phyloP scores from a whole-genome alignment of 1,140 invertebrate genomes.

The Whitmania pigra region DNA sequence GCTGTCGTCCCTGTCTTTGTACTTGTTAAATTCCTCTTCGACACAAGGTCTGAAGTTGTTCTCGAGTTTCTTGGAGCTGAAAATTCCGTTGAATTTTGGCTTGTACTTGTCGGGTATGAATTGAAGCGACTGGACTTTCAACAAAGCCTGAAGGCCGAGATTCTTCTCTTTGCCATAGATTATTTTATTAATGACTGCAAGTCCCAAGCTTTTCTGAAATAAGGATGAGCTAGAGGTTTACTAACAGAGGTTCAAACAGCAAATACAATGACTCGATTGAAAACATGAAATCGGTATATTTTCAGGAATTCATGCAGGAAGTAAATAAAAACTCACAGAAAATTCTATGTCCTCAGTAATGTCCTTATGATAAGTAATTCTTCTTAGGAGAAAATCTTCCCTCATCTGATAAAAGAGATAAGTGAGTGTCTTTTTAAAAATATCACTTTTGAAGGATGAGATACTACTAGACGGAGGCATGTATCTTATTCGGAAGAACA shows the following conservation, averaged over 20 bases:
- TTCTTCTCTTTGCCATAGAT: background rate
- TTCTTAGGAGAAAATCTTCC: background rate
- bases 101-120: constrained; percentile 7
- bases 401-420: constrained; percentile 6
- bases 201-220: constrained; percentile 5
- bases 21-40: background rate
- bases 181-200: constrained; percentile 2
- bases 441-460: background rate
- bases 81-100: background rate
- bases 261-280: no score
- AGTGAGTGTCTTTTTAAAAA: background rate
- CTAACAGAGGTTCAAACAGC: no score
- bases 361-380: background rate
- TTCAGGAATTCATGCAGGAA: background rate
- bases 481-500: constrained; percentile 3
- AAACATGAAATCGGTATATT: background rate
- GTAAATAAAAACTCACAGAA: background rate
- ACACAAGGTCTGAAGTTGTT: background rate
- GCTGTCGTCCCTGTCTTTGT: background rate
- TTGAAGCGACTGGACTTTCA: background rate
- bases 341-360: background rate
- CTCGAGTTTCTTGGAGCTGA: background rate
- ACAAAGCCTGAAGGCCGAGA: background rate
- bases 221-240: background rate
- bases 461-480: background rate